Evolutionary conservation across 2,113 vertebrate genomes (phyloP), one percentile per base, ranked within the genome.

Genomic region (Egretta garzetta): DNA sequence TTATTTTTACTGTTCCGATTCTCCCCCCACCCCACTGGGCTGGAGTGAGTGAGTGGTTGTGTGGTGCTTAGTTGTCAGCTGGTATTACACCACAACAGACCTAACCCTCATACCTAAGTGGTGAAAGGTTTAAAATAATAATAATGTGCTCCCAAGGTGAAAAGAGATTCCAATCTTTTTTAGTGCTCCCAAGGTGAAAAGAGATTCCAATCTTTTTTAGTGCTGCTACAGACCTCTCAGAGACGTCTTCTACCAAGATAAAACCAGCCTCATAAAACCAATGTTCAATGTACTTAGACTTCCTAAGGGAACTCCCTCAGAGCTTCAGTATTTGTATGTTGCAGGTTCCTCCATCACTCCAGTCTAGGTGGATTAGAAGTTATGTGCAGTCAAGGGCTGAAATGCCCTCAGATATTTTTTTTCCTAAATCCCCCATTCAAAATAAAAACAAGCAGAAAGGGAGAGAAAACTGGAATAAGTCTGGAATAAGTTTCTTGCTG

Each of bases 131-230:
- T 86, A 33, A 71, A 72, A 67, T 39, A 67, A 47, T 39, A 67
- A 47, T 35, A 63, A 66, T 7, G 8, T 71, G 13, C 7, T 95
- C 60, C 70, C 80, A 86, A 95, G 47, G 37, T 90, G 82, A 90
- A 94, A 80, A 77, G 47, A 62, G 18, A 55, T 52, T 94, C 37
- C 37, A 9, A 39, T 39, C 37, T 39, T 39, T 33, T 73, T 86
- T 64, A 86, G n/a, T 47, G 41, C 35, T 88, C n/a, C n/a, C 80
- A 88, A 95, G 41, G 37, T 90, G 82, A 90, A 94, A 80, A 77
- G 52, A 62, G 18, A 56, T 52, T 94, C 95, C 41, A 55, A 23
- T 72, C 50, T 70, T n/a, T 33, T 73, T 86, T 64, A 86, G n/a
- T 47, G 41, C 35, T 88, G 18, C 23, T 74, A 32, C 79, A 86